phyloP scores from a whole-genome alignment of 2,888 invertebrate species.

The Deroplatys truncata region DNA sequence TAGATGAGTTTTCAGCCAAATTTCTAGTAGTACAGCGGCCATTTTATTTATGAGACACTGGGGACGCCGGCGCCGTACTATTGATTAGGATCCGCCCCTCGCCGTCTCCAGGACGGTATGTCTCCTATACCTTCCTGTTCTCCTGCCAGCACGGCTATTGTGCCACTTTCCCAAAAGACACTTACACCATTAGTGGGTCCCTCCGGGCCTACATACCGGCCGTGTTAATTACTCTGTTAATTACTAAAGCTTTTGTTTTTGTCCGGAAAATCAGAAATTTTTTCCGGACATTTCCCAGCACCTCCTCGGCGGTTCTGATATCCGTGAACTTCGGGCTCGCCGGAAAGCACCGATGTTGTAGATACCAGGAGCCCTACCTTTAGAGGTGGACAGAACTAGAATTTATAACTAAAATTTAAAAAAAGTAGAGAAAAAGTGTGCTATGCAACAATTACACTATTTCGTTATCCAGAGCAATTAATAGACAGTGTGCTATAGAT shows the following conservation, averaged over 20 bases:
- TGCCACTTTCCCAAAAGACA: neutral
- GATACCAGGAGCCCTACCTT: neutral
- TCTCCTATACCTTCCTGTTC: neutral
- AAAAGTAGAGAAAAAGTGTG: too few relatives aligned
- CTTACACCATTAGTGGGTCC: neutral
- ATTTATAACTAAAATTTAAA: too few relatives aligned
- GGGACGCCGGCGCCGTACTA: neutral
- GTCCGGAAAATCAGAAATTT: neutral
- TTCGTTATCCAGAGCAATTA: too few relatives aligned
- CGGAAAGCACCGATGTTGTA: neutral
- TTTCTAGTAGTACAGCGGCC: neutral
- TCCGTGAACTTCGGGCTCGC: neutral
- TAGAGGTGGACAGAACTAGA: too few relatives aligned
- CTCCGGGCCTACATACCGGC: neutral
- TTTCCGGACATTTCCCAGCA: neutral
- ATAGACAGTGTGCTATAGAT: too few relatives aligned
- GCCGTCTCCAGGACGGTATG: neutral
- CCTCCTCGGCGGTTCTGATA: neutral
- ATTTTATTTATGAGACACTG: neutral
- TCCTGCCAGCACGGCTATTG: neutral
- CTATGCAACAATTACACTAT: too few relatives aligned
- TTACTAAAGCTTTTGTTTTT: neutral
- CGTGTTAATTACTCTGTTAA: neutral
- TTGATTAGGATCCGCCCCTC: neutral
- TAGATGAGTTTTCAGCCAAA: neutral